phyloP scores from a whole-genome alignment of 2,888 invertebrate genomes.

The Chrysolina americana region DNA sequence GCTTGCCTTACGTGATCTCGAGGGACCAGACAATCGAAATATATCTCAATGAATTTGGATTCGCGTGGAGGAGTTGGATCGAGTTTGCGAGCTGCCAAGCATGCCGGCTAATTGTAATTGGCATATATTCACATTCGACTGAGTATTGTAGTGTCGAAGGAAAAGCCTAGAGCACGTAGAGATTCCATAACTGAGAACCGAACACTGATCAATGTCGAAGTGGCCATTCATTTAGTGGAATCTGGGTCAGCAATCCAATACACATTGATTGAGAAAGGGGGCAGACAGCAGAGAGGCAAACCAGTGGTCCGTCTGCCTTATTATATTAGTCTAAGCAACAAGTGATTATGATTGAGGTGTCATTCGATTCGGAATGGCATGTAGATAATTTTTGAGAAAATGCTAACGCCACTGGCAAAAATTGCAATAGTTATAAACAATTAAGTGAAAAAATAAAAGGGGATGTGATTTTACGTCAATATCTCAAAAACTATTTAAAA shows the following conservation, averaged over 20 bases:
- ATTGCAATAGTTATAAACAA: no score
- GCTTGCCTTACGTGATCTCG: neutral
- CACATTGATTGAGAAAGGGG: no score
- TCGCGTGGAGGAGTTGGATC: neutral
- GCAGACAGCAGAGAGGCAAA: no score
- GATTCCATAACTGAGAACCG: neutral
- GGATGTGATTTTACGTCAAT: no score
- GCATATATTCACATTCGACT: neutral
- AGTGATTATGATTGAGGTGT: no score
- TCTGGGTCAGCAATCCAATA: neutral
- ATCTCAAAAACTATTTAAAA: no score
- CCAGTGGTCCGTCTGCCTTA: no score
- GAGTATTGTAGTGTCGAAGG: neutral
- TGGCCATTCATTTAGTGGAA: neutral
- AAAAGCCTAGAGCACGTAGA: neutral
- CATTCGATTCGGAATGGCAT: no score
- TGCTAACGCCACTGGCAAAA: no score
- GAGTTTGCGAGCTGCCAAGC: neutral
- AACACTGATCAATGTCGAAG: neutral
- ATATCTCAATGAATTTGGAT: neutral
- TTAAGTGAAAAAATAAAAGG: no score
- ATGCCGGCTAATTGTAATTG: neutral
- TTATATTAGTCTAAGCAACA: no score
- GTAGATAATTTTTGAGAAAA: no score
- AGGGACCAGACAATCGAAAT: neutral